These are phyloP conservation scores for Drosophila multiciliata DNA, from an alignment of 2,888 invertebrate genomes.

Conservation along the genomic window DNA sequence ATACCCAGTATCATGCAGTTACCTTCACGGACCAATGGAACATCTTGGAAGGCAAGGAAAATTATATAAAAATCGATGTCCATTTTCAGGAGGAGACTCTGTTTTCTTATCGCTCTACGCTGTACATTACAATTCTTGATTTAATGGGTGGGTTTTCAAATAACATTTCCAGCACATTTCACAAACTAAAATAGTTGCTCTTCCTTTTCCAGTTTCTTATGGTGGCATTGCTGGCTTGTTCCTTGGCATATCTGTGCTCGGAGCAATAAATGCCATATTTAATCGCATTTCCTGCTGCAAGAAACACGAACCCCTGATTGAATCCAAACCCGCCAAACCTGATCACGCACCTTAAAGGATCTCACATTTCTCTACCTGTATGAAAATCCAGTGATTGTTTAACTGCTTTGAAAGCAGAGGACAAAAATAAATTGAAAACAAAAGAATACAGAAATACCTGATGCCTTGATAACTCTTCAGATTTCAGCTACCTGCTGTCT, in stretches of 20 bases:
- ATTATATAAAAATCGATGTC: conserved; percentile 57
- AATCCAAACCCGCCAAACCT: conserved; percentile 8
- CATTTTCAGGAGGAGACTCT: conserved; percentile 72
- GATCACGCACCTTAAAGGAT: conserved; percentile 26
- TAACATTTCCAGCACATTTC: neutral
- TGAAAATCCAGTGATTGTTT: conserved; percentile 19
- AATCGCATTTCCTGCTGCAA: conserved; percentile 50
- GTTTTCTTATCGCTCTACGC: conserved; percentile 71
- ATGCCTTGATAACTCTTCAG: conserved; percentile 15
- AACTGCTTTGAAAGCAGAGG: neutral
- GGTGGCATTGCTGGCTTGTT: conserved; percentile 76
- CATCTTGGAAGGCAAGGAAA: neutral
- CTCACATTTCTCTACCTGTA: conserved; percentile 59
- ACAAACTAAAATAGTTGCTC: neutral
- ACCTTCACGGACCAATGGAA: conserved; percentile 51
- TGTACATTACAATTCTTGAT: conserved; percentile 70
- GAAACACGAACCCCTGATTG: conserved; percentile 14
- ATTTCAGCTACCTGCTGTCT: conserved; percentile 58
- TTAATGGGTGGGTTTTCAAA: conserved; percentile 61
- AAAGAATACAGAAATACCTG: conserved; percentile 19
- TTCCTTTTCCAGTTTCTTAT: conserved; percentile 60
- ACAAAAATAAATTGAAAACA: conserved; percentile 39
- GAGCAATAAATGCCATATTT: conserved; percentile 60
- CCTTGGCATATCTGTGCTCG: conserved; percentile 70
- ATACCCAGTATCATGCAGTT: conserved; percentile 67